Evolutionary conservation across 1,140 invertebrate genomes (phyloP), one percentile per base, ranked within the genome.

Genomic region (Anastrepha ludens): DNA sequence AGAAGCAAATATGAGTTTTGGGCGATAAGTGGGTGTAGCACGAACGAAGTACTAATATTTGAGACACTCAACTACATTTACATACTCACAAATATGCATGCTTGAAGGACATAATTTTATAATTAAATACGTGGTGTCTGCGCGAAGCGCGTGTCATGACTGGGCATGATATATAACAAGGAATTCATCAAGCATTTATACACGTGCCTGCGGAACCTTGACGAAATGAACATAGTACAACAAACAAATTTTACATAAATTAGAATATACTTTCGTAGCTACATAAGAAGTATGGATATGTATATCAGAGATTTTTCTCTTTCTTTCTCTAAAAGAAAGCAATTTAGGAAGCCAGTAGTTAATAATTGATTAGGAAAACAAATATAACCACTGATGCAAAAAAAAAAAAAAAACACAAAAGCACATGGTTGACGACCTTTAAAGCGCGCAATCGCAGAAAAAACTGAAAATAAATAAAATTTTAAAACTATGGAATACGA

Each of bases 71-170:
- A 9, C 3, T 13, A 13, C 29, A 65, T 65, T 17, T 70, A 44
- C 29, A 74, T 17, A 74, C 5, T 44, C 17, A 47, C 9, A 67
- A 3, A 67, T 9, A 74, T 74, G 41, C 9, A 15, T 44, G 13
- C 15, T 70, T 70, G 29, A 70, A 70, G 65, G 65, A 74, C 41
- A 74, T 67, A n/a, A 3, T 74, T 70, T 44, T 74, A 44, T 44
- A 70, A 74, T 47, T 74, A 74, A 74, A 47, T 74, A 47, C 41
- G 41, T n/a, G 41, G 17, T 74, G 67, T 47, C 67, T n/a, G 41
- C 11, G 4, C 39, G 9, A 39, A 41, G 65, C 65, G 2, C 15
- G 20, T 67, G 65, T 67, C 11, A 13, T 44, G 17, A 47, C 13
- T 74, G 44, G 39, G 67, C 39, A n/a, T 7, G 17, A n/a, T 74